Conservation (phyloP, 2,113 vertebrate species). For the Chaetodon auriga region DNA sequence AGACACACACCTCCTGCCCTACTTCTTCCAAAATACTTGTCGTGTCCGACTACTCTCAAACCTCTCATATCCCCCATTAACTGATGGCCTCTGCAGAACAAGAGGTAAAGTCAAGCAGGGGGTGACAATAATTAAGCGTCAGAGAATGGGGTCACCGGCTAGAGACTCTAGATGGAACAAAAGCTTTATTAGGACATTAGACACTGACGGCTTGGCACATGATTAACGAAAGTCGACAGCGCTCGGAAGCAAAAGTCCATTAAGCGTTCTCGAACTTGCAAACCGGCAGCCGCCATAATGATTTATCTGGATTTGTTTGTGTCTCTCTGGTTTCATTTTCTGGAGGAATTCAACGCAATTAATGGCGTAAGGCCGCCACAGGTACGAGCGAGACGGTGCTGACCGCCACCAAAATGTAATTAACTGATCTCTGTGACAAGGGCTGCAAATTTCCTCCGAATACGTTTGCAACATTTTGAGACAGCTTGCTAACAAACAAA, state of each 20-base stretch:
- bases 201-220: conserved; percentile 8
- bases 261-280: background rate
- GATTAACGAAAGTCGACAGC: conserved; percentile 34
- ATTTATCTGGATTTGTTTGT: background rate
- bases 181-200: conserved; percentile 40
- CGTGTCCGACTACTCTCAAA: conserved; percentile 19
- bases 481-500: conserved; percentile 14
- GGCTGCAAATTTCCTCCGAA: background rate
- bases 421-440: background rate
- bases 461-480: conserved; percentile 6
- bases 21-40: conserved; percentile 6
- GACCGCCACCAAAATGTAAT: conserved; percentile 1
- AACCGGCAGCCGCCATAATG: background rate
- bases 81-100: conserved; percentile 29
- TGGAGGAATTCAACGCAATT: background rate
- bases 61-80: conserved; percentile 39
- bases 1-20: conserved; percentile 1
- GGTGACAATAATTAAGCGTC: conserved; percentile 47
- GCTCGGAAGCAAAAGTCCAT: background rate
- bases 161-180: conserved; percentile 18
- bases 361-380: background rate
- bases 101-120: conserved; percentile 31
- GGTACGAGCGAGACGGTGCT: background rate
- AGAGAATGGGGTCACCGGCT: conserved; percentile 31
- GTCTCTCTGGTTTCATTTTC: background rate